phyloP scores from a whole-genome alignment of 2,113 vertebrate genomes.

The Gallinago media region DNA sequence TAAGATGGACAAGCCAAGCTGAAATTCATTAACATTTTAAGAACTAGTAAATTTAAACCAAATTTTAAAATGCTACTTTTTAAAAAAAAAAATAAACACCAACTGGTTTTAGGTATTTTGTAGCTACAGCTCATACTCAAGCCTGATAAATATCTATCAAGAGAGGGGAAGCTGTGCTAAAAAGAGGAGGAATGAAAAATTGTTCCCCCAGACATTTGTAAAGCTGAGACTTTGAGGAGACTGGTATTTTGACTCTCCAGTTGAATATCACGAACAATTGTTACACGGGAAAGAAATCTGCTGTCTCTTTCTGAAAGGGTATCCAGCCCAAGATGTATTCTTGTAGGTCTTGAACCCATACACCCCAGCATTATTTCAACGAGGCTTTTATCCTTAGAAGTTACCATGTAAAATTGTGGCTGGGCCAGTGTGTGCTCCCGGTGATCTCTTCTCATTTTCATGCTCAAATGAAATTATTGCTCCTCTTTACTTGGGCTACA shows the following conservation, averaged over 20 bases:
- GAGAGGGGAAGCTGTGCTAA: background rate
- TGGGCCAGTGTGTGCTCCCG: background rate
- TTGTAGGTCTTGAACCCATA: background rate
- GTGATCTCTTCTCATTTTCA: background rate
- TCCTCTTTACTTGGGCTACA: background rate
- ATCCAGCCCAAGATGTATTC: background rate
- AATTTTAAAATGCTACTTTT: background rate
- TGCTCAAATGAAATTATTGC: background rate
- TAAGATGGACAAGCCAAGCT: slow-evolving; percentile 37
- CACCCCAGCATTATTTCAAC: background rate
- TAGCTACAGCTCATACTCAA: background rate
- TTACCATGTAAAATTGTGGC: background rate
- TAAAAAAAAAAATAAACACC: no score
- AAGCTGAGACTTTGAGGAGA: background rate
- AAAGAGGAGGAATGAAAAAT: background rate
- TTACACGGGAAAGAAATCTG: background rate
- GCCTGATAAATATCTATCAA: slow-evolving; percentile 6
- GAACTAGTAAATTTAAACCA: background rate
- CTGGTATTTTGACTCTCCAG: background rate
- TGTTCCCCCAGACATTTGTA: background rate
- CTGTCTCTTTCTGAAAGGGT: background rate
- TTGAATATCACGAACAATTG: background rate
- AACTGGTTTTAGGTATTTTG: background rate
- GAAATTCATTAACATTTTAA: slow-evolving; percentile 36
- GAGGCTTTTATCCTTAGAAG: background rate